Conservation (phyloP, 2,797 vertebrate genomes). For the Spheniscus humboldti region DNA sequence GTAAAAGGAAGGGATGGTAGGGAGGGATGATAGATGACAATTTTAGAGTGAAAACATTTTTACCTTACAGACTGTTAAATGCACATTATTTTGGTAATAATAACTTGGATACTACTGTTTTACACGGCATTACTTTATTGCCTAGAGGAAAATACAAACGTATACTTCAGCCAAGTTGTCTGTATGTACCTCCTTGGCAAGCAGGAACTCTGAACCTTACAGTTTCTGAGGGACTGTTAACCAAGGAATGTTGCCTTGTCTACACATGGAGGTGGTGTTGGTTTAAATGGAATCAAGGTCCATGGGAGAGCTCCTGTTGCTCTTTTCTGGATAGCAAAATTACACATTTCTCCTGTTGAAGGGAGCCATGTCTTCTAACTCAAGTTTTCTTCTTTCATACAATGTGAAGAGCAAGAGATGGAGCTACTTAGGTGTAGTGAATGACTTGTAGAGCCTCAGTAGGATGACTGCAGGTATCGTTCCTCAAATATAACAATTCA, state of each 20-base stretch:
- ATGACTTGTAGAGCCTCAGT: background rate
- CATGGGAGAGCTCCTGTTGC: accelerated
- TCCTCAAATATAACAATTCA: background rate
- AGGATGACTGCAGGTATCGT: background rate
- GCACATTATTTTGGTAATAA: background rate
- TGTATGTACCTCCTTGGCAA: background rate
- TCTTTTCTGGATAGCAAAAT: background rate
- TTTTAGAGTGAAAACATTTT: background rate
- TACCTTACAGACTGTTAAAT: background rate
- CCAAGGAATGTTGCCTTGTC: background rate
- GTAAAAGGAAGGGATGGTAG: background rate
- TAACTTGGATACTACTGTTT: background rate
- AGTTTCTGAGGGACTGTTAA: background rate
- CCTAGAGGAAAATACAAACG: background rate
- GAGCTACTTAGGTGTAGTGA: background rate
- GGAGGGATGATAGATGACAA: background rate
- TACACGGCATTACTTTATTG: background rate
- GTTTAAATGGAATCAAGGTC: background rate
- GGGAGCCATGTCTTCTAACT: background rate
- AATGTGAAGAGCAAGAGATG: background rate
- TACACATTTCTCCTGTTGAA: background rate
- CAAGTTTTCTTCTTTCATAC: background rate
- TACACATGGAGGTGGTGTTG: background rate
- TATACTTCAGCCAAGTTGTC: background rate
- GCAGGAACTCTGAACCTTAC: background rate